Conservation (phyloP, 2,797 vertebrate species). For the Molossus alvarezi region DNA sequence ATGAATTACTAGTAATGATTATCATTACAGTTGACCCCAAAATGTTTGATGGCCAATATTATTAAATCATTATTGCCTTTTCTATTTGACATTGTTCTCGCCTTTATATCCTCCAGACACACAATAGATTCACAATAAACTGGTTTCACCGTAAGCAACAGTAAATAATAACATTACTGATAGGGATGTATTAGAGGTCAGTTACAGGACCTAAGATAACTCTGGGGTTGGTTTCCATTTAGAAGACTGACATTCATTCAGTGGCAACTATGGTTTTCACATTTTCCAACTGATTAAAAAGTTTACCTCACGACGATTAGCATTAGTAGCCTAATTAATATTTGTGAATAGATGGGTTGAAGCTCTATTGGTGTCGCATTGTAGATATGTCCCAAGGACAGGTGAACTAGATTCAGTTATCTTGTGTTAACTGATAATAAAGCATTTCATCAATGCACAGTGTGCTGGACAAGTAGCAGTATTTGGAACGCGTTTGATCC, state of each 20-base stretch:
- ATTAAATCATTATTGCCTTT: constrained; percentile 18
- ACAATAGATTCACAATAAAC: not conserved
- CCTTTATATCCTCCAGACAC: not conserved
- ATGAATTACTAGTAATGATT: not conserved
- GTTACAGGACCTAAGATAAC: not conserved
- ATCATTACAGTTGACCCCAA: not conserved
- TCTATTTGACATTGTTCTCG: not conserved
- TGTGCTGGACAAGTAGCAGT: not conserved
- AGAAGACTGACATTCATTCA: constrained; percentile 17
- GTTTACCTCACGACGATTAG: not conserved
- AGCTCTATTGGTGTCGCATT: not conserved
- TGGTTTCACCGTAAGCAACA: not conserved
- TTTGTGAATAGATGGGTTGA: not conserved
- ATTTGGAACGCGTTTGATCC: constrained; percentile 28
- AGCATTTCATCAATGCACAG: not conserved
- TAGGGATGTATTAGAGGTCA: not conserved
- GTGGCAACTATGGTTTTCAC: not conserved
- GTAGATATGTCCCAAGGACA: not conserved
- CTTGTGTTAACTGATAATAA: not conserved
- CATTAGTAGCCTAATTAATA: constrained; percentile 38
- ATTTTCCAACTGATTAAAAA: constrained; percentile 31
- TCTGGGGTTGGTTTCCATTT: not conserved
- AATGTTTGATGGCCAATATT: not conserved
- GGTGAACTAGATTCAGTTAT: not conserved
- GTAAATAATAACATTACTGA: not conserved